Evolutionary conservation across 2,888 invertebrate species (phyloP).

Genomic region (Leptopilina drosophilae): DNA sequence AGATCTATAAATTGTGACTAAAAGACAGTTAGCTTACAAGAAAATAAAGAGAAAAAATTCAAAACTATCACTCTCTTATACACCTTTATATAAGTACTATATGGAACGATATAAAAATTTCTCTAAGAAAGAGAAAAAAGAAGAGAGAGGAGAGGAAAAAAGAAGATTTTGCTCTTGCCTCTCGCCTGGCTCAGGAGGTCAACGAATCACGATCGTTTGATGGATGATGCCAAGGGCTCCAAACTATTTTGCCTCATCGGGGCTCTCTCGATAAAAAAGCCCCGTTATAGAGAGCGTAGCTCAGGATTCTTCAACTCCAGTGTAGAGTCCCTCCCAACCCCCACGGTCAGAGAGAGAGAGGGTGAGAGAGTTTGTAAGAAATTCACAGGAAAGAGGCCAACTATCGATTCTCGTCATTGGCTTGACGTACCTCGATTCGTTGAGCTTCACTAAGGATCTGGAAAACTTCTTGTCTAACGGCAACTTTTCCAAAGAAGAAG

Average conservation of each 20-base stretch:
- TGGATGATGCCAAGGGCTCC: conserved; percentile 20
- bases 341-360: background rate
- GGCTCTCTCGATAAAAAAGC: conserved; percentile 22
- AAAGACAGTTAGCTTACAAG: background rate
- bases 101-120: conserved; percentile 13
- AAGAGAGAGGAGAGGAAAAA: background rate
- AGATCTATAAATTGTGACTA: background rate
- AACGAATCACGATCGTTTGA: conserved; percentile 13
- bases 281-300: conserved; percentile 21
- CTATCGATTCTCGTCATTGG: conserved; percentile 35
- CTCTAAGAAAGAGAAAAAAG: background rate
- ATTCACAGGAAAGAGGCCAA: conserved; percentile 26
- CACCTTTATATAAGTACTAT: background rate
- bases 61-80: background rate
- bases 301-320: conserved; percentile 14
- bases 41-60: background rate
- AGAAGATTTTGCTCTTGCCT: conserved; percentile 7
- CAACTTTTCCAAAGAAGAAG: conserved; percentile 19
- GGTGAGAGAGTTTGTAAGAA: conserved; percentile 24
- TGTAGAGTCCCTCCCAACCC: too few relatives aligned
- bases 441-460: conserved; percentile 27
- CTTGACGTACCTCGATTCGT: conserved; percentile 36
- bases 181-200: conserved; percentile 18
- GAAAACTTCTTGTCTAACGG: conserved; percentile 34
- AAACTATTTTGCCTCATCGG: conserved; percentile 36